Base-by-base conservation (phyloP, 2,888 invertebrate species). In the Acronicta psi region DNA sequence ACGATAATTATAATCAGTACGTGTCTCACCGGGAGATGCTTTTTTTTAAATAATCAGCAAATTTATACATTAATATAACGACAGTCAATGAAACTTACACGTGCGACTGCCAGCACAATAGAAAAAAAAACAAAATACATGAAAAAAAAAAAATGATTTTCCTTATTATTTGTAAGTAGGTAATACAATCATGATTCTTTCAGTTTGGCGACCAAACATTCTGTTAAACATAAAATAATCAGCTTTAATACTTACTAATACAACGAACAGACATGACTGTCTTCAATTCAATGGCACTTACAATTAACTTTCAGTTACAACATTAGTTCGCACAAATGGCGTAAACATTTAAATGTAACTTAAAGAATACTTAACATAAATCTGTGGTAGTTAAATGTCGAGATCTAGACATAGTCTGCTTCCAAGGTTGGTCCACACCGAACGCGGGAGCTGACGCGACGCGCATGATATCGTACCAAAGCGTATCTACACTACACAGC, bases 391-490 rank as follows among this genome's bases (percentile, higher is more conserved):
- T 25, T 3, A 17, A 29, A 3, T n/a, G 6, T 10, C 8, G 23
- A 14, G 23, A n/a, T 42, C 14, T 8, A 25, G 14, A 14, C 25
- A 29, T 18, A 43, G 43, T 77, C 85, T 87, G 87, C 72, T 75
- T 75, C 83, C 83, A 84, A 87, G 87, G 82, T 73, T 78, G 84
- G 74, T 75, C 68, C 69, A 77, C 64, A 67, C 72, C 84, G 77
- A 66, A 46, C 67, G 64, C 70, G 60, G 74, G 79, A 80, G 73
- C 66, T 44, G 49, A 16, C 53, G 54, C 67, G 67, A 47, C 40
- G 9, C 11, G 18, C 36, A 6, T 74, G 73, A 74, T 58, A 7
- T 49, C n/a, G 47, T 69, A 63, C 66, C 73, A 75, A 69, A 75
- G 77, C 80, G 46, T 59, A 77, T 78, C 82, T 13, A n/a, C 2